Base-by-base conservation (phyloP, 2,797 vertebrate species). In the Acrossocheilus wenchowensis region DNA sequence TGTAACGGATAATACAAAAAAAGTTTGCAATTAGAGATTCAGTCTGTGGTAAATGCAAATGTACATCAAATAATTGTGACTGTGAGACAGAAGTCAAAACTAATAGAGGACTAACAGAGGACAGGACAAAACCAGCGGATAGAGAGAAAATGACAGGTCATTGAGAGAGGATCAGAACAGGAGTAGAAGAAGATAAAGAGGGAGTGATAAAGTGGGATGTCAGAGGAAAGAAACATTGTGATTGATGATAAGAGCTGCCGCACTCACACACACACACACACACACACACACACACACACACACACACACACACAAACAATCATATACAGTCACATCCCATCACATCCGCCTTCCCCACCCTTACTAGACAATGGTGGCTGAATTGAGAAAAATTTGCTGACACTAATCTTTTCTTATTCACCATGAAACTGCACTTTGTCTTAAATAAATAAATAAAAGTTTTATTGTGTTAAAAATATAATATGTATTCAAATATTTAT, bases 101-200 rank as follows among this genome's bases (percentile, higher is more conserved):
- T 23, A 52, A 52, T 6, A 57, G 77, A 78, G 64, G 41, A 77
- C 72, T 78, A 62, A 41, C 36, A 78, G 52, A 88, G 73, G 77
- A 57, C 52, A n/a, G 43, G 62, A 39, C 15, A 60, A 64, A 69
- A 74, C 86, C 79, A 82, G 79, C 77, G 81, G 82, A 1, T 39
- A 77, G 81, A 62, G 3, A 73, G 9, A 78, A 34, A 43, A 43
- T 60, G 43, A 4, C 45, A 39, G 41, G 19, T 52, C 30, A 52
- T 11, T 23, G 64, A 50, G 48, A 82, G n/a, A 75, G 68, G 15
- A 82, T 68, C 19, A 50, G 34, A 52, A 84, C 14, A 77, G 73
- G 14, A 82, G 50, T 11, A 43, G 17, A 62, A 5, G 62, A 77
- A 69, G 54, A 68, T 48, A 81, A 71, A 72, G 23, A 79, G 45